These are phyloP conservation scores for Nesometra sesokonis DNA, from an alignment of 35 echinoderm and acorn worm genomes.

Conservation along the genomic window DNA sequence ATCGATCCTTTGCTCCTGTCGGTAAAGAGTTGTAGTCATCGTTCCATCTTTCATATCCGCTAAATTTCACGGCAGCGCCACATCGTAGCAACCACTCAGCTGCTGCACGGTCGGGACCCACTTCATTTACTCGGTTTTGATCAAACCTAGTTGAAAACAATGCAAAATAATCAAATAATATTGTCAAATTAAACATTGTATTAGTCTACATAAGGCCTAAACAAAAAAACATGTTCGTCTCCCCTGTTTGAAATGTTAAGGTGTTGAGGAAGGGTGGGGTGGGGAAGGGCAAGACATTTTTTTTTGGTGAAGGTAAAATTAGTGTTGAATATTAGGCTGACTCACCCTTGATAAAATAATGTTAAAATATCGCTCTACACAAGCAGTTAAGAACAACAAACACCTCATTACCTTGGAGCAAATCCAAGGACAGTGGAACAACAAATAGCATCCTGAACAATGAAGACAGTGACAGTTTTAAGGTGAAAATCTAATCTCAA, in stretches of 20 bases:
- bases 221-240: not conserved
- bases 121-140: slow-evolving; percentile 59
- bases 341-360: too few species aligned
- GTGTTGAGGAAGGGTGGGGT: not conserved
- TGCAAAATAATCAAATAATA: not conserved
- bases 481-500: too few species aligned
- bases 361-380: too few species aligned
- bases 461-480: too few species aligned
- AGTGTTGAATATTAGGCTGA: too few species aligned
- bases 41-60: slow-evolving; percentile 67
- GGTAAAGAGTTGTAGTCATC: slow-evolving; percentile 83
- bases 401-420: too few species aligned
- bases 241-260: not conserved
- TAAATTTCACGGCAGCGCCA: slow-evolving; percentile 84
- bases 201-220: not conserved
- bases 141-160: slow-evolving; percentile 57
- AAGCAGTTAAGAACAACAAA: too few species aligned
- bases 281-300: too few species aligned
- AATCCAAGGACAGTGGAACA: too few species aligned
- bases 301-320: too few species aligned
- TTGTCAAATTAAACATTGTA: not conserved
- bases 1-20: slow-evolving; percentile 41
- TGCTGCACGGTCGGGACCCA: slow-evolving; percentile 74
- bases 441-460: too few species aligned
- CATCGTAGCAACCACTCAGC: slow-evolving; percentile 91